Base-by-base conservation (phyloP, 2,888 invertebrate species). In the Dromius quadrimaculatus region DNA sequence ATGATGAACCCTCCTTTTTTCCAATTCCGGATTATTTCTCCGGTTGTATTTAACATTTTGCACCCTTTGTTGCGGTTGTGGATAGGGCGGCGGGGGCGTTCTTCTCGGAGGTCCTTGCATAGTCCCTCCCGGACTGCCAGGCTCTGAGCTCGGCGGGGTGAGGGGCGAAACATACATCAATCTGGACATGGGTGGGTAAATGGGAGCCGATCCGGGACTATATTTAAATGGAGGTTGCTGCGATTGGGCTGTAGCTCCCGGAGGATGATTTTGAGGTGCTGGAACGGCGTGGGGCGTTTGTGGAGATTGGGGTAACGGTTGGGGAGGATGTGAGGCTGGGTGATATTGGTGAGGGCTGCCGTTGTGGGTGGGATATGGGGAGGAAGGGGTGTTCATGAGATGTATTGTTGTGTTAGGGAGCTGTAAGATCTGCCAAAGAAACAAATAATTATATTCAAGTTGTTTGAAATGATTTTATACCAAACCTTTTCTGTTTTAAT, bases 11-110 rank as follows among this genome's bases (percentile, higher is more conserved):
- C 98, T 85, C 76, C 97, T 86, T 83, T 97, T 97, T 83, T 98
- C 97, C 77, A 98, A 84, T 82, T 98, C 97, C 0, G 97, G 97
- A 84, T 98, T 98, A 84, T 97, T 97, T 80, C 97, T 88, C 75
- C 97, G 87, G 85, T 97, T 97, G 85, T 95, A 97, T 80, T 92
- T 94, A 74, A 87, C 81, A 6, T 68, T 15, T 6, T 17, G 28
- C 11, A 68, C 11, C 32, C 68, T 59, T 75, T 80, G 80, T 20
- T 81, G 79, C 71, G 89, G 88, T 72, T 88, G 87, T 71, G 90
- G 91, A 81, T 92, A 92, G 13, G 92, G 92, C 63, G 92, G 92
- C 72, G 92, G 92, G 71, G 92, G 92, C 71, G 92, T 89, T 77
- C 92, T 86, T 71, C 91, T 84, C 73, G 86, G 89, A 73, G 89